These are phyloP conservation scores for Epizoanthus rinbou DNA, from an alignment of 92 coral and sea anemone species.

Conservation along the genomic window DNA sequence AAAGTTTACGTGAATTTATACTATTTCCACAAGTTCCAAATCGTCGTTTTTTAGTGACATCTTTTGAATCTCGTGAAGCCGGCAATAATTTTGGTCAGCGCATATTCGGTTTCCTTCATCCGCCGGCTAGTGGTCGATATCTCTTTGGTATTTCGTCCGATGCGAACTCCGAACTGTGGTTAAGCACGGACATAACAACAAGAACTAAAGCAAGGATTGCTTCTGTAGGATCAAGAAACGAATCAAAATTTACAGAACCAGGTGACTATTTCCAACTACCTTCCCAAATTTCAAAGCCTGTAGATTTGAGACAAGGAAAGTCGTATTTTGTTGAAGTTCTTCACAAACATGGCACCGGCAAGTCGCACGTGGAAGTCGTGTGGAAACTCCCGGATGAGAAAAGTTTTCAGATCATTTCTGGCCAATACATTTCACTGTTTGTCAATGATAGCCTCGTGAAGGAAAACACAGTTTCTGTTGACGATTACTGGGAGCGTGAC, in stretches of 20 bases:
- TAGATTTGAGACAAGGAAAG: slow-evolving; percentile 47
- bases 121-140: slow-evolving; percentile 66
- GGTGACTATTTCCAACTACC: slow-evolving; percentile 50
- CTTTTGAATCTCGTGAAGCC: slow-evolving; percentile 48
- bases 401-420: slow-evolving; percentile 62
- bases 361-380: slow-evolving; percentile 70
- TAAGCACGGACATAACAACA: slow-evolving; percentile 65
- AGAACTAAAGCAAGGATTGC: slow-evolving; percentile 67
- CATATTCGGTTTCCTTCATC: slow-evolving; percentile 84
- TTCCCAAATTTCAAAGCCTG: slow-evolving; percentile 66
- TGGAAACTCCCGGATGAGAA: slow-evolving; percentile 67
- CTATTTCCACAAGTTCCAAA: slow-evolving; percentile 74
- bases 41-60: slow-evolving; percentile 47
- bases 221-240: slow-evolving; percentile 57
- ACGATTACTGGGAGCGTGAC: slow-evolving; percentile 49
- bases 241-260: slow-evolving; percentile 29
- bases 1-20: slow-evolving; percentile 72
- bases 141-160: slow-evolving; percentile 81
- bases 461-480: slow-evolving; percentile 50
- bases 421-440: slow-evolving; percentile 49
- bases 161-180: slow-evolving; percentile 88
- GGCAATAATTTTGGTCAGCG: slow-evolving; percentile 77
- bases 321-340: slow-evolving; percentile 75
- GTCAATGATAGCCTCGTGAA: slow-evolving; percentile 64
- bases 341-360: slow-evolving; percentile 71